Base-by-base conservation (phyloP, 2,888 invertebrate species). In the Ernsta delagoae region DNA sequence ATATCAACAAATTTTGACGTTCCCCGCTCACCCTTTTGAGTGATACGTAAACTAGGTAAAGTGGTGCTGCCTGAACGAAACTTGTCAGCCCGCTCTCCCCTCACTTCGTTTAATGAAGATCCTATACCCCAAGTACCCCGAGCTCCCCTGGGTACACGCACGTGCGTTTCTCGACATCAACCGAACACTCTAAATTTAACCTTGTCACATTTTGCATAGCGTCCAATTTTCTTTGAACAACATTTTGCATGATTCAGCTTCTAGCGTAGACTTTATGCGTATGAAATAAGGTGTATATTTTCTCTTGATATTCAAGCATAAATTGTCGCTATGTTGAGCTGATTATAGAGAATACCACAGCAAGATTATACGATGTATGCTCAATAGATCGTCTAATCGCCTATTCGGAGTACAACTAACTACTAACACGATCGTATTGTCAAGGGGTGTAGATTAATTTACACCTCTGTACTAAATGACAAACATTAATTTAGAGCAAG, bases 41-140 rank as follows among this genome's bases (percentile, higher is more conserved):
- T 73, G 72, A 67, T 73, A 66, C 72, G 71, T 53, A 67, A 71
- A 72, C 62, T 69, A 73, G 73, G 71, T 73, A 72, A 75, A 73
- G 73, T 71, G 68, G 70, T 70, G 69, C 69, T 65, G 72, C 65
- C 70, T 60, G 72, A 72, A 72, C 71, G 61, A 70, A 63, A 65
- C 48, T 59, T 68, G 68, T 48, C 62, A 59, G 45, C 31, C 59
- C 11, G 5, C 53, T 43, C 59, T 59, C 59, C 65, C 73, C 57
- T 63, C 72, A 64, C 73, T 72, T 69, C 69, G 69, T 65, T 71
- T 74, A 74, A 74, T 73, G 72, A 74, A 71, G 74, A 59, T 59
- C 60, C 66, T 60, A 43, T 66, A 63, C 61, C 64, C 66, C 69
- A 61, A 31, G 31, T 31, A 31, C 31, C 31, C 31, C 31, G 31